Evolutionary conservation across 1,140 invertebrate species (phyloP), one percentile per base, ranked within the genome.

Genomic region (Antheraea mylitta): DNA sequence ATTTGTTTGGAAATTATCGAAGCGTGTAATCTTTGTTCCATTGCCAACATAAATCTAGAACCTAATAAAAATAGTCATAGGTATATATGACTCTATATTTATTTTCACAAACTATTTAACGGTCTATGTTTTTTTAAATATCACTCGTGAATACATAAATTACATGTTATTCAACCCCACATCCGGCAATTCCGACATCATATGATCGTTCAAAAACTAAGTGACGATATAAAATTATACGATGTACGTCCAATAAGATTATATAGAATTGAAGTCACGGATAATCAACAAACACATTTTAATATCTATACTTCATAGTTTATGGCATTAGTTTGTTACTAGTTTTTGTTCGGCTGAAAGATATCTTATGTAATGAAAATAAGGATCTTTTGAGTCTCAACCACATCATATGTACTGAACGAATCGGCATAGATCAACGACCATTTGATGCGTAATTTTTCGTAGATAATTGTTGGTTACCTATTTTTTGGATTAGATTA

Each of bases 141-240:
- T 16, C 45, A 53, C 45, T 53, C 13, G 45, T 53, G 45, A 13
- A 53, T n/a, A 6, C 9, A 61, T 61, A 61, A 61, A 69, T 64
- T 69, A 60, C 60, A 64, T 64, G 18, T 73, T 67, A 73, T 37
- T 22, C 16, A 30, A 18, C 67, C 67, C 61, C 58, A 75, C 70
- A 64, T 72, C 67, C 71, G 71, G 67, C 53, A 42, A 65, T 69
- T 69, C 65, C 53, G 45, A 53, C 48, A 59, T 73, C 60, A 67
- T 48, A 69, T 68, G 64, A 69, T 11, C 18, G 9, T 59, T 62
- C 42, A 73, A 67, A 69, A 69, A 66, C 45, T 60, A 61, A 45
- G 37, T 63, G 61, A 63, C 64, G 36, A 42, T 60, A 30, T 65
- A 65, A 53, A 65, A 65, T 65, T 65, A 42, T 36, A 63, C 36